Percentiles rank a stretch among this genome's conserved stretches.
phyloP scores from a whole-genome alignment of 2,888 invertebrate genomes.

The Argyra leucocephala region DNA sequence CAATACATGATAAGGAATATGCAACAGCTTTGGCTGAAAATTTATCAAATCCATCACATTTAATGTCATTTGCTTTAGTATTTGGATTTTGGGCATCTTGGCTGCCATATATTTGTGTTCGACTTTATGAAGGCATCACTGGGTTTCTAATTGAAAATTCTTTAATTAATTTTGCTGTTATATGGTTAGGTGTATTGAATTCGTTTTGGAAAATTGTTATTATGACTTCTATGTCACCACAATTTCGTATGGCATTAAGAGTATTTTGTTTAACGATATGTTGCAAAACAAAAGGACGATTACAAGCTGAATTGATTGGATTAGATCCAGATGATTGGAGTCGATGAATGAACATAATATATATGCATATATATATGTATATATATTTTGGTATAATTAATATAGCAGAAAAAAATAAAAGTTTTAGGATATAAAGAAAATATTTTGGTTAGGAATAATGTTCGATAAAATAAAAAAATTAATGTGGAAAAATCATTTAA shows the following conservation, averaged over 20 bases:
- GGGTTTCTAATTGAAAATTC: conserved; percentile 61
- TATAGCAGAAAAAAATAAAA: no score
- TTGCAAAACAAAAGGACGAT: conserved; percentile 73
- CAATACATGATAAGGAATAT: conserved; percentile 87
- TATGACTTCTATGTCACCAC: conserved; percentile 79
- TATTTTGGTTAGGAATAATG: no score
- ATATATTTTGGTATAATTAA: no score
- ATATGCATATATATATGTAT: no score
- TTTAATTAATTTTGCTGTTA: conserved; percentile 80
- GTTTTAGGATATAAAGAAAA: no score
- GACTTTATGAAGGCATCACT: conserved; percentile 64
- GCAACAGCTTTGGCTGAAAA: conserved; percentile 84
- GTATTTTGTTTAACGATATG: conserved; percentile 82
- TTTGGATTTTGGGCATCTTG: conserved; percentile 87
- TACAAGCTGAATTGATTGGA: conserved; percentile 76
- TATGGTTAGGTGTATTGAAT: conserved; percentile 91
- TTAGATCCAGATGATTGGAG: conserved; percentile 76
- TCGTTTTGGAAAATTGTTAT: conserved; percentile 93
- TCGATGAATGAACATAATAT: no score
- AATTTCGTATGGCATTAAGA: conserved; percentile 80
- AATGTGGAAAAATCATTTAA: no score
- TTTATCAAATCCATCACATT: conserved; percentile 85
- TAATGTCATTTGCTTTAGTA: conserved; percentile 89
- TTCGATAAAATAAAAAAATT: no score
- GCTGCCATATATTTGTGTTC: conserved; percentile 80